These are phyloP conservation scores for Hemiprocne comata DNA, from an alignment of 2,113 vertebrate genomes.

Conservation along the genomic window DNA sequence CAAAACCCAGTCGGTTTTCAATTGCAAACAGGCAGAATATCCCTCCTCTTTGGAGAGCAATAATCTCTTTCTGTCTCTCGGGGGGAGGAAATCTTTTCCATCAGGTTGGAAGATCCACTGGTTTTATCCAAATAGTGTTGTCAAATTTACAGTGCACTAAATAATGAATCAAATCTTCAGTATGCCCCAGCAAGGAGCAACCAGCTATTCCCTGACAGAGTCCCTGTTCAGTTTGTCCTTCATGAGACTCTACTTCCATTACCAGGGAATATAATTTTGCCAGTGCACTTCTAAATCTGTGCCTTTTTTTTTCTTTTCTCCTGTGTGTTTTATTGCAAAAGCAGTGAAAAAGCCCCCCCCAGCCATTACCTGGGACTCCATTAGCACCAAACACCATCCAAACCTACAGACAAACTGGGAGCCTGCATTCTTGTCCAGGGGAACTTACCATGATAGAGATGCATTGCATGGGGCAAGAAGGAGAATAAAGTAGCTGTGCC, in stretches of 20 bases:
- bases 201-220: not conserved
- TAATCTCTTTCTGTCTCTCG: slow-evolving; percentile 26
- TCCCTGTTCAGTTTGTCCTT: not conserved
- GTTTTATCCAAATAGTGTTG: slow-evolving; percentile 12
- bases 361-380: not conserved
- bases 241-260: not conserved
- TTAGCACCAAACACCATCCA: not conserved
- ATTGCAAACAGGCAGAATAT: not conserved
- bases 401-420: not conserved
- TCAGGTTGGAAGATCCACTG: not conserved
- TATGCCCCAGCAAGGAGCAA: not conserved
- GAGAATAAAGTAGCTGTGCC: not conserved
- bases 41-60: slow-evolving; percentile 22
- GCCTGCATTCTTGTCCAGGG: not conserved
- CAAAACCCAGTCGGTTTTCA: not conserved
- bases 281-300: not conserved
- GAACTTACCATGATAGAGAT: not conserved
- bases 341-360: not conserved
- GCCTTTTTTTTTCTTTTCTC: not conserved
- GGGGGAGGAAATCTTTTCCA: not conserved
- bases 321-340: not conserved
- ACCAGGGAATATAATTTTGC: not conserved
- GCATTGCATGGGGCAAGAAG: not conserved
- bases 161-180: slow-evolving; percentile 18
- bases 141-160: not conserved